These are phyloP conservation scores for Alligator sinensis DNA, from an alignment of 2,113 vertebrate genomes.

Conservation along the genomic window DNA sequence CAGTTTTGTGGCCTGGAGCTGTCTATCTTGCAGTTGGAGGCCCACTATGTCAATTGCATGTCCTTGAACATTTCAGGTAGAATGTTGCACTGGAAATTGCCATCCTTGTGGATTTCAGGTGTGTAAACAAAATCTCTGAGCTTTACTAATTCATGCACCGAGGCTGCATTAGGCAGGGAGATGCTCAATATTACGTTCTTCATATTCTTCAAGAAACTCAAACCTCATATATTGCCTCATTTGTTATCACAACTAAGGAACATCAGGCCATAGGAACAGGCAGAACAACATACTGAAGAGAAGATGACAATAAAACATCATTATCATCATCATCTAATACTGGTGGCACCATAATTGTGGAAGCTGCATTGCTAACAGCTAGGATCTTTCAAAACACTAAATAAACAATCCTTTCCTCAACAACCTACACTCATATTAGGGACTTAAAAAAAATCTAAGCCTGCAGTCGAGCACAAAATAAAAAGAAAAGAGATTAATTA, in stretches of 20 bases:
- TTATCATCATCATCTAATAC: constrained; percentile 36
- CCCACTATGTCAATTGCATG: constrained; percentile 77
- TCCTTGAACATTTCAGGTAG: constrained; percentile 86
- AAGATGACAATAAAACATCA: background rate
- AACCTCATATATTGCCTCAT: background rate
- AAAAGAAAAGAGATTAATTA: constrained; percentile 66
- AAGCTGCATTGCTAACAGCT: constrained; percentile 46
- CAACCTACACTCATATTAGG: constrained; percentile 56
- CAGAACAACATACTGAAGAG: background rate
- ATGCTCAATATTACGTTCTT: constrained; percentile 10
- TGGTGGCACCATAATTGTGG: constrained; percentile 21
- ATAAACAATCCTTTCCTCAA: constrained; percentile 45
- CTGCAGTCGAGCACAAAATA: constrained; percentile 64
- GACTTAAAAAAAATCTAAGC: constrained; percentile 25
- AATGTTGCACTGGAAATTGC: constrained; percentile 69
- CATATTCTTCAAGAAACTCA: constrained; percentile 20
- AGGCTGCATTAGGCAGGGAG: background rate
- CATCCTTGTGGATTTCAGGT: constrained; percentile 67
- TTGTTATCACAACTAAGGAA: background rate
- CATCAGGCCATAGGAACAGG: background rate
- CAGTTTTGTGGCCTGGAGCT: constrained; percentile 84
- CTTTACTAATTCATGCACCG: constrained; percentile 65
- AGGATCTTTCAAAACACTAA: constrained; percentile 1
- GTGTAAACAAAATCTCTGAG: constrained; percentile 59
- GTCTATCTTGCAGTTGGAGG: constrained; percentile 78